These are phyloP conservation scores for Anthoscopus minutus DNA, from an alignment of 2,113 vertebrate species.

Conservation along the genomic window DNA sequence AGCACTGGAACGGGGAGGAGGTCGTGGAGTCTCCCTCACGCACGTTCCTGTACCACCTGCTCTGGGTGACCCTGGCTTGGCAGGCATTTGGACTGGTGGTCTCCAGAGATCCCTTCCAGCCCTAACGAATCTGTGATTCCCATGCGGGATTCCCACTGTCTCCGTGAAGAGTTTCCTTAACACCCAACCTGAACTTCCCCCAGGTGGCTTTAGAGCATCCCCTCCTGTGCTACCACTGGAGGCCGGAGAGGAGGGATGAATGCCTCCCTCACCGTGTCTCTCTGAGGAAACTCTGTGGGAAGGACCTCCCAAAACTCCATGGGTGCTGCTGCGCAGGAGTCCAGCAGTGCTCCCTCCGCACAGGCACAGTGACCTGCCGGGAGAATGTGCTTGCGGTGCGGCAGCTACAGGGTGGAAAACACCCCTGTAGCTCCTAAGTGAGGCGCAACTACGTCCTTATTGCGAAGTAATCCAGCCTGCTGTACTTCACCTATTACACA, in stretches of 20 bases:
- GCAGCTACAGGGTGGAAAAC: not conserved
- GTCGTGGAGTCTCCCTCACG: accelerated
- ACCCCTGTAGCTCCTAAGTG: not conserved
- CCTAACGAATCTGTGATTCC: not conserved
- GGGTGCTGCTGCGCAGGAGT: too few species aligned
- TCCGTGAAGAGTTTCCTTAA: not conserved
- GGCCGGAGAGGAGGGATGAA: not conserved
- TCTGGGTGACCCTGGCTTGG: not conserved
- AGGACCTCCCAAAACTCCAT: not conserved
- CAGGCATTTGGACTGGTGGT: not conserved
- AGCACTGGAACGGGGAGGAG: too few species aligned
- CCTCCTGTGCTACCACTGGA: accelerated
- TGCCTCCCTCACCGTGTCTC: accelerated
- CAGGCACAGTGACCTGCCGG: too few species aligned
- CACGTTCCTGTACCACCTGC: not conserved
- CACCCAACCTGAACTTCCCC: not conserved
- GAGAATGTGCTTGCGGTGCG: not conserved
- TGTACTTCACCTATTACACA: accelerated
- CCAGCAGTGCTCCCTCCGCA: accelerated
- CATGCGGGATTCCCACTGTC: accelerated
- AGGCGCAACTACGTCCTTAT: not conserved
- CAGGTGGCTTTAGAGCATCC: not conserved
- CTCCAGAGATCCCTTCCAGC: not conserved
- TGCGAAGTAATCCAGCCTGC: not conserved
- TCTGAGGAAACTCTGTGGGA: not conserved